A percentile compares a stretch with the other conserved stretches of the same genome.
These are phyloP conservation scores for Sebastes matsubarae DNA, from an alignment of 2,797 vertebrate species.

Conservation along the genomic window DNA sequence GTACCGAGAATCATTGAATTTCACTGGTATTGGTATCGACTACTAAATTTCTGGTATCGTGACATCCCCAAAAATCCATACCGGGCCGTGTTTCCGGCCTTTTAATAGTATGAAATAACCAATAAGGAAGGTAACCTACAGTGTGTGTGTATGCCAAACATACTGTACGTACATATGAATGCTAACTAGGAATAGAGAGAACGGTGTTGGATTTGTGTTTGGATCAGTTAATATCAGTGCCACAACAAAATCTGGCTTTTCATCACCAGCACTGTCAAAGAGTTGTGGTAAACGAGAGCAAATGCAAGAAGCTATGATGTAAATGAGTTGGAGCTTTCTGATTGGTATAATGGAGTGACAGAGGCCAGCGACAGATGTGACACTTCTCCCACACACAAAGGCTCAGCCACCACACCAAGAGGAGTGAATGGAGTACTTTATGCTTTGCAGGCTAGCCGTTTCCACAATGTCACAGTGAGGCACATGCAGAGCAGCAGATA, in stretches of 20 bases:
- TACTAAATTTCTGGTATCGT: too few relatives aligned
- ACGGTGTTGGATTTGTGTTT: not conserved
- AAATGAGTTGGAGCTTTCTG: slow-evolving; percentile 5
- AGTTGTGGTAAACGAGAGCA: not conserved
- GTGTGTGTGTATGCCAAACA: slow-evolving; percentile 25
- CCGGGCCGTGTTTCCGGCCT: not conserved
- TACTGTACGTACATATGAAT: slow-evolving; percentile 1
- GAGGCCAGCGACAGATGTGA: slow-evolving; percentile 47
- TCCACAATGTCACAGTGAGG: slow-evolving; percentile 51
- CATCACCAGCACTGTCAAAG: not conserved
- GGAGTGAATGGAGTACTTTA: slow-evolving; percentile 64
- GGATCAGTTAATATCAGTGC: slow-evolving; percentile 9
- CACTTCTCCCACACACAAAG: slow-evolving; percentile 68
- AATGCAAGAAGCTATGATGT: not conserved
- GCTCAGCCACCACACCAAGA: slow-evolving; percentile 66
- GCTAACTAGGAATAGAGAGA: not conserved
- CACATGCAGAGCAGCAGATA: slow-evolving; percentile 72
- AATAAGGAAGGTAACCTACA: slow-evolving; percentile 9
- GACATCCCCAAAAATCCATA: not conserved
- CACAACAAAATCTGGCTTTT: slow-evolving; percentile 4
- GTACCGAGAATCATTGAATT: too few relatives aligned
- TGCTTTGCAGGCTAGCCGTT: slow-evolving; percentile 56
- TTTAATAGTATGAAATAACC: slow-evolving; percentile 15
- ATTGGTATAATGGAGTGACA: slow-evolving; percentile 20
- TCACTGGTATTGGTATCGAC: too few relatives aligned